phyloP scores from a whole-genome alignment of 1,140 invertebrate genomes.

The Heterodera schachtii region DNA sequence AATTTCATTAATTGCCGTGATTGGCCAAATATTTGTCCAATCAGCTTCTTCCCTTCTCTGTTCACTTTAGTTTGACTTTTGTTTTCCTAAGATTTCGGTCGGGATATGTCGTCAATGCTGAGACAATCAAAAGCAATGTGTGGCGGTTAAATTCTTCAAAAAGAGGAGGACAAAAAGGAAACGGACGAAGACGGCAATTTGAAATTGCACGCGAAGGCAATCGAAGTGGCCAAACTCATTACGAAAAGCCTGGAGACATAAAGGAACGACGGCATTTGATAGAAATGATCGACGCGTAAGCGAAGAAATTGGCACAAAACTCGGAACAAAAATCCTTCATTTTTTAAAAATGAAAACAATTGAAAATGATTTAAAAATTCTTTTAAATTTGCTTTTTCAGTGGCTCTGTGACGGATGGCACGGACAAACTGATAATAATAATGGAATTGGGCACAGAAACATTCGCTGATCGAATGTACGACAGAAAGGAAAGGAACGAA shows the following conservation, averaged over 20 bases:
- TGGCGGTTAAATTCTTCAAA: not conserved
- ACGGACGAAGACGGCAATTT: not conserved
- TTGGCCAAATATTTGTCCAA: too few relatives aligned
- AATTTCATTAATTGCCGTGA: too few relatives aligned
- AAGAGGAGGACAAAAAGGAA: not conserved
- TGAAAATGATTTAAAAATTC: too few relatives aligned
- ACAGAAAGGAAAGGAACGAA: not conserved
- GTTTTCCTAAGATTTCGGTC: not conserved
- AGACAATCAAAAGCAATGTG: not conserved
- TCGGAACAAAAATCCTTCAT: too few relatives aligned
- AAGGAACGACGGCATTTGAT: not conserved
- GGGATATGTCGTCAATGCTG: not conserved
- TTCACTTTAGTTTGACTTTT: too few relatives aligned
- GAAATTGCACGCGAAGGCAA: not conserved
- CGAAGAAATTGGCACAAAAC: too few relatives aligned
- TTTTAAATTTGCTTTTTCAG: not conserved
- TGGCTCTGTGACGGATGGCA: not conserved
- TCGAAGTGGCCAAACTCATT: not conserved
- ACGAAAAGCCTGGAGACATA: not conserved
- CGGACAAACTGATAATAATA: not conserved
- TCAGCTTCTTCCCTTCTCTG: too few relatives aligned
- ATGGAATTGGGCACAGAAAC: not conserved
- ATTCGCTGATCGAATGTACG: not conserved
- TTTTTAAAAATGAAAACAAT: too few relatives aligned
- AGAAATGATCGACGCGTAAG: not conserved